Percentiles rank a stretch among this genome's conserved stretches.
phyloP scores from a whole-genome alignment of 2,113 vertebrate species.

The Mionectes macconnelli region DNA sequence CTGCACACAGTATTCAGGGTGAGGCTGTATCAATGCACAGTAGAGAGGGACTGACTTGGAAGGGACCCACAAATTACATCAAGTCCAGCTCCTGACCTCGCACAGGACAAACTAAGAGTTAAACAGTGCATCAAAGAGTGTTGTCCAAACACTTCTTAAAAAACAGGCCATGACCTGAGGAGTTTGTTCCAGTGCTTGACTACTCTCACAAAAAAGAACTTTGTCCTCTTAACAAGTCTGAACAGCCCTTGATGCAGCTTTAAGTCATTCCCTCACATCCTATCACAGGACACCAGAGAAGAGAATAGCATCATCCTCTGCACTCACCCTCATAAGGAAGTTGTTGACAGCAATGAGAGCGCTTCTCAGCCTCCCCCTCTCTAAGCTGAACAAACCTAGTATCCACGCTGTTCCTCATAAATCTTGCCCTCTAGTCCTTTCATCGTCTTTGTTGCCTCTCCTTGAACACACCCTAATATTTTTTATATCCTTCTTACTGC shows the following conservation, averaged over 20 bases:
- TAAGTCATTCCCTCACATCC: not conserved
- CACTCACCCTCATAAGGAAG: not conserved
- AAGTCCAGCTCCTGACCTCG: not conserved
- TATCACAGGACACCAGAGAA: not conserved
- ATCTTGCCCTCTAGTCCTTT: not conserved
- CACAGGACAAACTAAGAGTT: not conserved
- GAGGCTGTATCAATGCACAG: not conserved
- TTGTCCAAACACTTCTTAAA: not conserved
- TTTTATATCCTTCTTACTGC: not conserved
- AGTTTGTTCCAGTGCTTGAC: not conserved
- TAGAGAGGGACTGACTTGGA: not conserved
- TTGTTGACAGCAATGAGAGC: not conserved
- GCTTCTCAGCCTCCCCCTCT: not conserved
- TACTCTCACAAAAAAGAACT: not conserved
- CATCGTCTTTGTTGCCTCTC: not conserved
- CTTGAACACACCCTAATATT: not conserved
- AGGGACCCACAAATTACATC: fast-evolving
- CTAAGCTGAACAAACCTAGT: not conserved
- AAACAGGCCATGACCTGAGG: not conserved
- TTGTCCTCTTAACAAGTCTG: not conserved
- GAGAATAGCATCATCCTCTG: not conserved
- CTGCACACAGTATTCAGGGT: not conserved
- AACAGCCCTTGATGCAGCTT: not conserved
- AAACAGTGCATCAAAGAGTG: not conserved
- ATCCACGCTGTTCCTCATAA: not conserved